Base-by-base conservation (phyloP, 2,888 invertebrate genomes). In the Noctua janthe region DNA sequence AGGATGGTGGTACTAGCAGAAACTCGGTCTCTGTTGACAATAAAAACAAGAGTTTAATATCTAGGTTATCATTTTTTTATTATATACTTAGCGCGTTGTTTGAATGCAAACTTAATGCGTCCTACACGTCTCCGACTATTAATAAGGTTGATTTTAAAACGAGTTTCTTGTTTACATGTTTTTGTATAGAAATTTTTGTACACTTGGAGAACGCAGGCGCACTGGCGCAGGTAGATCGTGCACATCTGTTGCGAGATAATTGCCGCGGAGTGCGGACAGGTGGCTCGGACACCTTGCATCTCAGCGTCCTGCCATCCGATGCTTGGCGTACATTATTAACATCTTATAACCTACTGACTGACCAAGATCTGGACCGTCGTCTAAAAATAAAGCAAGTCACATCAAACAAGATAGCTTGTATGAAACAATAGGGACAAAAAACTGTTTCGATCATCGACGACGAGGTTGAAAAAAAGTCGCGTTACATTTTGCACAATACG, bases 11-110 rank as follows among this genome's bases (percentile, higher is more conserved):
- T 78, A 98, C 98, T 92, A 98, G 97, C 85, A 98, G 97, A 91
- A 98, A 97, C 88, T 97, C 97, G n/a, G 98, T 98, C 94, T 98
- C 98, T 98, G 97, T 94, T 87, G 90, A 94, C 94, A 95, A 84
- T 83, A 83, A 77, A 77, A n/a, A 71, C 8, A 4, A 11, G 1
- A 59, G 0, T 67, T 75, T 64, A 54, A 49, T 39, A 66, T 71
- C 10, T 49, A 72, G n/a, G 39, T 71, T 66, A 73, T 72, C 29
- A 23, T 43, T 67, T 69, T 54, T 72, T 23, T n/a, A 66, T 70
- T 62, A 67, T 71, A 54, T 20, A 76, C 29, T 78, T 13, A 72
- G 59, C 20, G 7, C 51, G 20, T 62, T 79, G 47, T 82, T 80
- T 64, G 35, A 70, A 67, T 72, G 66, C 67, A 71, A 78, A 70